phyloP scores from a whole-genome alignment of 2,113 vertebrate species.

The Nesoenas mayeri region DNA sequence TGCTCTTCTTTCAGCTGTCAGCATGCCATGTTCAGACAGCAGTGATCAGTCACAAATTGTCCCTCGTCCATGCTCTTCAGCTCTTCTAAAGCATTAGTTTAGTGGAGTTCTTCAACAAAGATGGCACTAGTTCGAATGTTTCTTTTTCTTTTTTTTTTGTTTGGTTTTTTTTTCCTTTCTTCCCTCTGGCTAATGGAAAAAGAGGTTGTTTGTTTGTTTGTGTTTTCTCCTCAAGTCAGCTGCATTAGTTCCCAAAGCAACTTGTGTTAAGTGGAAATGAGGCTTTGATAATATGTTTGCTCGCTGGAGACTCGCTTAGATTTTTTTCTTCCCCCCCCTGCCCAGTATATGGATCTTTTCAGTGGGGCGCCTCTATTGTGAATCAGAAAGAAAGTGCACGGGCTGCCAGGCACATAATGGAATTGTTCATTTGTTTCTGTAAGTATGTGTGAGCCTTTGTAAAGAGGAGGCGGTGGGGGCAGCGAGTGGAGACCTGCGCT shows the following conservation, averaged over 20 bases:
- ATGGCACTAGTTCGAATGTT: not conserved
- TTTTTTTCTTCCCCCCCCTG: not conserved
- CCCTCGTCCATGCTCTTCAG: not conserved
- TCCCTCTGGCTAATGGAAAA: not conserved
- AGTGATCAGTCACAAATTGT: slow-evolving; percentile 33
- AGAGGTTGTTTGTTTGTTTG: slow-evolving; percentile 16
- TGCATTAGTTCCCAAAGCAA: slow-evolving; percentile 24
- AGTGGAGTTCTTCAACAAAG: not conserved
- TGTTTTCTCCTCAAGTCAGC: slow-evolving; percentile 3
- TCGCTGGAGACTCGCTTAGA: not conserved
- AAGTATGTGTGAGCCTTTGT: slow-evolving; percentile 19
- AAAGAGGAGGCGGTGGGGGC: not conserved
- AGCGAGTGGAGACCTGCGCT: not conserved
- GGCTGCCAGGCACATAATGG: not conserved
- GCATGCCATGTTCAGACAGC: slow-evolving; percentile 7
- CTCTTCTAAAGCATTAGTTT: slow-evolving; percentile 29
- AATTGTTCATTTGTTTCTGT: slow-evolving; percentile 27
- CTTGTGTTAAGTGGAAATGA: slow-evolving; percentile 30
- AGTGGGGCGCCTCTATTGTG: not conserved
- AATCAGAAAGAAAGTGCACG: not conserved
- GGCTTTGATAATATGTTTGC: not conserved
- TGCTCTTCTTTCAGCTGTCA: slow-evolving; percentile 16
- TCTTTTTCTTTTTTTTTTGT: not conserved
- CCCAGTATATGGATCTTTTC: not conserved
- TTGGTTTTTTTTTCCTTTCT: not conserved